Evolutionary conservation across 2,888 invertebrate species (phyloP), one percentile per base, ranked within the genome.

Genomic region (Meteorus cinctellus): DNA sequence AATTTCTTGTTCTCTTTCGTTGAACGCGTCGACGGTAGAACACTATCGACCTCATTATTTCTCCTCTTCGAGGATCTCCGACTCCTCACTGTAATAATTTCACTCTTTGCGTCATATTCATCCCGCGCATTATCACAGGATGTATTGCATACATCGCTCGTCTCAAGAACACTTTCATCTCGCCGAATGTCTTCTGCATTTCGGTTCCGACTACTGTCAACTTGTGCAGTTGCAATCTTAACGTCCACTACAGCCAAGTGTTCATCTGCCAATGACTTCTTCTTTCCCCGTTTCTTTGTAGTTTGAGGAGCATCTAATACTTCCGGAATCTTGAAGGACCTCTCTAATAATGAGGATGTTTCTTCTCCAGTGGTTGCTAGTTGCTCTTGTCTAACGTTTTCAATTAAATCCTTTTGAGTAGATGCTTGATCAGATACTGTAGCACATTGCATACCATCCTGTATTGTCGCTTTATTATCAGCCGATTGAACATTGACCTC

Each of bases 241-340:
- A 74, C 76, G 10, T 78, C 76, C 12, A 74, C 69, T 27, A 76
- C 70, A 24, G 66, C 71, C 6, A 78, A 59, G 59, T 79, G 79
- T 8, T 84, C 84, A 36, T 79, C 74, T 2, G 62, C 75, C 29
- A 80, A 51, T 27, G 75, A 80, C 59, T 83, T 84, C 66, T 85
- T 86, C 69, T 82, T 84, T 0, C 80, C 81, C 14, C 82, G 81
- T 66, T 82, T 63, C 45, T 72, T 72, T 6, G 12, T 34, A 12
- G 60, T 51, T 63, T 48, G 63, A 16, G 5, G 29, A 72, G 16
- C 27, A 6, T 72, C 72, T 16, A 19, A 29, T n/a, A 69, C 31
- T 55, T 72, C 72, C 14, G 72, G 48, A 31, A 48, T 31, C 63
- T 72, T 63, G 12, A 63, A 72, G 27, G 71, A 19, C 14, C 24